These are phyloP conservation scores for Hydrotaea cyrtoneurina DNA, from an alignment of 2,888 invertebrate species.

Conservation along the genomic window DNA sequence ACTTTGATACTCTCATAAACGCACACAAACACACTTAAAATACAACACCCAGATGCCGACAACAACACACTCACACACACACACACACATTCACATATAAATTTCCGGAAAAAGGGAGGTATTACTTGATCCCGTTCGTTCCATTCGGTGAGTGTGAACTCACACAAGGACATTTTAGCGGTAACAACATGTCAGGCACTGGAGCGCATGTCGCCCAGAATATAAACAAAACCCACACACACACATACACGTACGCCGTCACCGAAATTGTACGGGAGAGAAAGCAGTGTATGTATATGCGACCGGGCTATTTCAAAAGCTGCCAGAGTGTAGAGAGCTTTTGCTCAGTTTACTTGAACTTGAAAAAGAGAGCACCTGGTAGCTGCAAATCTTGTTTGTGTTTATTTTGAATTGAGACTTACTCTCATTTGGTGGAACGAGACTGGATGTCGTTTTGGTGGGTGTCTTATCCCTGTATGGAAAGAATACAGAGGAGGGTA, in stretches of 20 bases:
- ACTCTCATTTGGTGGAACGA: neutral
- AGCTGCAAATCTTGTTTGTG: neutral
- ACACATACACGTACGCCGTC: neutral
- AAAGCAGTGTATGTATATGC: neutral
- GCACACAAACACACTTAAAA: constrained; percentile 14
- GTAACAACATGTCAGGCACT: constrained; percentile 51
- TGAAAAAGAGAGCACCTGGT: constrained; percentile 3
- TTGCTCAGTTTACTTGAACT: constrained; percentile 31
- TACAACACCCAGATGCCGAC: neutral
- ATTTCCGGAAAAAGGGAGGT: neutral
- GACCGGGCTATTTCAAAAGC: neutral
- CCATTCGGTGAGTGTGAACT: constrained; percentile 63
- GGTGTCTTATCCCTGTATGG: no score
- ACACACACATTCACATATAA: no score
- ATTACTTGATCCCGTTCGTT: neutral
- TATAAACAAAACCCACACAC: constrained; percentile 34
- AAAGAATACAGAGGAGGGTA: no score
- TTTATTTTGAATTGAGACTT: neutral
- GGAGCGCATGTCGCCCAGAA: constrained; percentile 55
- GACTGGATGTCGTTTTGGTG: neutral
- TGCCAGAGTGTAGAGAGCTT: constrained; percentile 46
- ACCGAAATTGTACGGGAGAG: neutral
- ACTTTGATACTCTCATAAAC: neutral
- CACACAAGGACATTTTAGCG: constrained; percentile 69
- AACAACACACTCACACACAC: neutral